Conservation (phyloP, 2,888 invertebrate genomes). For the Hyposoter didymator region DNA sequence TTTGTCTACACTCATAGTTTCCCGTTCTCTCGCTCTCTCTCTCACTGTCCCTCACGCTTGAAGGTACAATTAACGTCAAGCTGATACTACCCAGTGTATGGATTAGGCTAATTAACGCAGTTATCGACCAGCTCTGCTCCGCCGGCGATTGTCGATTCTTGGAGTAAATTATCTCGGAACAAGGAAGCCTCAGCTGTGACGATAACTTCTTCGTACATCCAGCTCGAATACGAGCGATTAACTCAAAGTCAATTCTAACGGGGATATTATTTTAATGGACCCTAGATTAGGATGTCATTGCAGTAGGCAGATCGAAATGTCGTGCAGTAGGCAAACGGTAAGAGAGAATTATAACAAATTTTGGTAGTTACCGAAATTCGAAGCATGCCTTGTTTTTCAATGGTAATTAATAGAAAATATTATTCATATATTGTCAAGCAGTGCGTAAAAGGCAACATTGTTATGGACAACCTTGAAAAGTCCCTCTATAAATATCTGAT, state of each 20-base stretch:
- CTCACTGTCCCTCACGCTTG: background rate
- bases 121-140: background rate
- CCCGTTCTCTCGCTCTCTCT: background rate
- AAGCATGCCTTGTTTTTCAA: background rate
- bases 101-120: background rate
- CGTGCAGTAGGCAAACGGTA: background rate
- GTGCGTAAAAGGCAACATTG: background rate
- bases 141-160: background rate
- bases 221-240: background rate
- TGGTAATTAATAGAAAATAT: background rate
- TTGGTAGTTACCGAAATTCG: background rate
- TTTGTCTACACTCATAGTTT: slow-evolving; percentile 24
- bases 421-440: background rate
- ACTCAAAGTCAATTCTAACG: background rate
- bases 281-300: background rate
- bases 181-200: background rate
- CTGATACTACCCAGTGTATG: slow-evolving; percentile 13
- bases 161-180: background rate
- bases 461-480: background rate
- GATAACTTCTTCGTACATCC: background rate
- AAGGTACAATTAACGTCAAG: slow-evolving; percentile 20
- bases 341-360: background rate
- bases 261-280: background rate
- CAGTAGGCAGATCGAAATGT: background rate
- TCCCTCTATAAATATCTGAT: background rate